Base-by-base conservation (phyloP, 2,797 vertebrate species). In the Myotis pilosus region DNA sequence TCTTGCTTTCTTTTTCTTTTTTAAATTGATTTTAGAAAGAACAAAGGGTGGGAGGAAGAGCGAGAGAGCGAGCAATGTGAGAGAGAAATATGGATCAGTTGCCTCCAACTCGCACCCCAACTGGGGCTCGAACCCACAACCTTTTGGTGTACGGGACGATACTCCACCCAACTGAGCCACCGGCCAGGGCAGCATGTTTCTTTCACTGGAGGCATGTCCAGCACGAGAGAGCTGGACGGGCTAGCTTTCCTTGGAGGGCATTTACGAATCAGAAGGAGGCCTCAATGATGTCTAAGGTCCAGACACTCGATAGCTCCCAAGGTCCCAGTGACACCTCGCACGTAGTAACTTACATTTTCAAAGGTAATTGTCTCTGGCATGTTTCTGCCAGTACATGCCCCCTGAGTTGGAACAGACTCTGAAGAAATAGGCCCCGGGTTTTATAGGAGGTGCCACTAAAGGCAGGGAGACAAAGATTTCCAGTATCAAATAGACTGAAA, bases 391-490 rank as follows among this genome's bases (percentile, higher is more conserved):
- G 79, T 17, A 20, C 62, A 51, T 33, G 82, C 76, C 33, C 57
- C 41, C 23, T 28, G 19, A 82, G 83, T 41, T 78, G 55, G 44
- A 69, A 72, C 0, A 82, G 71, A 79, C 33, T 30, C 85, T 28
- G 62, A 90, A 84, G 72, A 13, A 66, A 55, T 72, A 75, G 96
- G 62, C 1, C 1, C 5, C 53, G 23, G 30, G 30, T 96, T 89
- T 95, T 75, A 79, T 12, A 23, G 28, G 47, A 94, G 57, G 80
- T 44, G 19, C 44, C 20, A n/a, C 12, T 4, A 20, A 92, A 25
- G 49, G 64, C 25, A 69, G 30, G 87, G 64, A 94, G 84, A 38
- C 16, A 94, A 92, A 97, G 16, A 16, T 60, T 62, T 44, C 57
- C 20, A 22, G 13, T 20, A 38, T 38, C 55, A 51, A n/a, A n/a